Conservation (phyloP, 2,113 vertebrate species). For the Corvus cornix region DNA sequence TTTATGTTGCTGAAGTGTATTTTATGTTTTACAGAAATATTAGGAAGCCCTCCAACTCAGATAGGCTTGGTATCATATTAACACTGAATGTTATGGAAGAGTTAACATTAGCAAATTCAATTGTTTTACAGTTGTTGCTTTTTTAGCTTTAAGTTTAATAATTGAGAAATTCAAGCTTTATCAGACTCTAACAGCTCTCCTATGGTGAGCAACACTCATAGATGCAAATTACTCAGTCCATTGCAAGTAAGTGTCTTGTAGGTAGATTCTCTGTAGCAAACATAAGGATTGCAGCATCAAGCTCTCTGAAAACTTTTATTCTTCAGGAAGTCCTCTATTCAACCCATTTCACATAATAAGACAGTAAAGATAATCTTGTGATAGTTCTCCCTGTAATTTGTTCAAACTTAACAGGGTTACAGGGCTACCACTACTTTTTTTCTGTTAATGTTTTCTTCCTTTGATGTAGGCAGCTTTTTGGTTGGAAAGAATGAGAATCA, state of each 20-base stretch:
- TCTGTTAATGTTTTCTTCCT: background rate
- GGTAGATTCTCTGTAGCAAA: background rate
- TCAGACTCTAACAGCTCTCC: background rate
- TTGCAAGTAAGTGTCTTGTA: background rate
- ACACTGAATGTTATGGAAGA: background rate
- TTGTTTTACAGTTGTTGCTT: background rate
- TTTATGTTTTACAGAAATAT: background rate
- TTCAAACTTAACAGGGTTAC: background rate
- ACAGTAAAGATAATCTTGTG: background rate
- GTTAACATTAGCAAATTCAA: background rate
- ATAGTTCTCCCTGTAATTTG: background rate
- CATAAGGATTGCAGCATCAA: background rate
- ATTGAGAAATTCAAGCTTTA: background rate
- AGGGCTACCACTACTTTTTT: background rate
- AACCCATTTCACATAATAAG: background rate
- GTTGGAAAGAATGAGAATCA: background rate
- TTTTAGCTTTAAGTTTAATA: background rate
- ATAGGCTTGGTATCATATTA: background rate
- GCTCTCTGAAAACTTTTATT: background rate
- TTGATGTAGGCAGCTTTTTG: background rate
- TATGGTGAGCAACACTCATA: background rate
- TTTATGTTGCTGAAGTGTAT: background rate
- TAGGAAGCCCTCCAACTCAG: background rate
- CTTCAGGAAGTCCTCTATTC: background rate
- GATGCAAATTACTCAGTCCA: background rate